A percentile compares a stretch with the other conserved stretches of the same genome.
Evolutionary conservation across 37 sponge, comb jelly and placozoan genomes (phyloP).

Genomic region (Oscarella lobularis): DNA sequence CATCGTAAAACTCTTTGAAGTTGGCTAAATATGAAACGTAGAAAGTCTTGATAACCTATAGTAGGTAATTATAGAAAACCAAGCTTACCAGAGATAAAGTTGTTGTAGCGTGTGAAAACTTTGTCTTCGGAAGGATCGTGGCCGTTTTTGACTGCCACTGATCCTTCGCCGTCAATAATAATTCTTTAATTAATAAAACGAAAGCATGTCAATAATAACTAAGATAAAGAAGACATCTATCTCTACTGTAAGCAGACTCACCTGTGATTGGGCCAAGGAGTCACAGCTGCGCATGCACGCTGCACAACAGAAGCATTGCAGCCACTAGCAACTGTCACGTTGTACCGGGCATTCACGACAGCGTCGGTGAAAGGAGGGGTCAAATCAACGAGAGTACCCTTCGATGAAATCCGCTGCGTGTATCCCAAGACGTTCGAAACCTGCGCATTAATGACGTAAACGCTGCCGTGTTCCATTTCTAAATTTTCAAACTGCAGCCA

Average conservation of each 20-base stretch:
- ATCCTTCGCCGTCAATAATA: slow-evolving; percentile 51
- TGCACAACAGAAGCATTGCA: not conserved
- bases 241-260: too few relatives aligned
- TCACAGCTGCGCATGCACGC: not conserved
- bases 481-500: not conserved
- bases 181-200: slow-evolving; percentile 17
- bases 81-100: slow-evolving; percentile 42
- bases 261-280: not conserved
- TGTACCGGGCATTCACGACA: not conserved
- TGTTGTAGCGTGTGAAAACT: slow-evolving; percentile 42
- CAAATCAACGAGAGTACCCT: slow-evolving; percentile 53
- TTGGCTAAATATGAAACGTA: too few relatives aligned
- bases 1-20: slow-evolving; percentile 51
- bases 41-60: too few relatives aligned
- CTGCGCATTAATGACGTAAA: slow-evolving; percentile 51
- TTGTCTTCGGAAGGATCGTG: slow-evolving; percentile 47
- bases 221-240: not conserved
- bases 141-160: slow-evolving; percentile 70
- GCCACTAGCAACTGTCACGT: not conserved
- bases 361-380: slow-evolving; percentile 35
- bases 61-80: too few relatives aligned
- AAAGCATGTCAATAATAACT: not conserved
- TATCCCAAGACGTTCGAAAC: slow-evolving; percentile 50
- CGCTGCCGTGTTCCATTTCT: not conserved
- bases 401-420: slow-evolving; percentile 34